Conservation (phyloP, 2,797 vertebrate genomes). For the Lagorchestes hirsutus region DNA sequence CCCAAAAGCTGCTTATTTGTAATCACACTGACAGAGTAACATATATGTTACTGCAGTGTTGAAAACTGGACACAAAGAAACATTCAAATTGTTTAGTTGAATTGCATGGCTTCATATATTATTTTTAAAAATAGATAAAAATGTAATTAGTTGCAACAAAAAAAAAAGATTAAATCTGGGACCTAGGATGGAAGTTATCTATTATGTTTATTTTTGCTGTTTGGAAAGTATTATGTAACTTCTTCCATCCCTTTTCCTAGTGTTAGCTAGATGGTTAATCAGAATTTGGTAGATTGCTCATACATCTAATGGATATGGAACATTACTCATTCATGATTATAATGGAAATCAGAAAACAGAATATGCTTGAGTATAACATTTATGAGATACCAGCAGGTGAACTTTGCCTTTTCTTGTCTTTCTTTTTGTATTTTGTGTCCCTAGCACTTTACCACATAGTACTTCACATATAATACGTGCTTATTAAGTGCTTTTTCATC, state of each 20-base stretch:
- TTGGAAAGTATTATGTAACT: background rate
- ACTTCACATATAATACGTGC: background rate
- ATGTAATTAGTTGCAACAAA: background rate
- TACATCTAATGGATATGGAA: background rate
- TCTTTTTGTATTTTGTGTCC: background rate
- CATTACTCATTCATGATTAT: background rate
- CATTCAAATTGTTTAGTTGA: background rate
- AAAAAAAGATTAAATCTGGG: too few species aligned
- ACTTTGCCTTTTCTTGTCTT: background rate
- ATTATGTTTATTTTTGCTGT: background rate
- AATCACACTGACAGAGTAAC: slow-evolving; percentile 51
- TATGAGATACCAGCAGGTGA: background rate
- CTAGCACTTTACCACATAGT: background rate
- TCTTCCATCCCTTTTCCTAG: background rate
- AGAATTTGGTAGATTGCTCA: background rate
- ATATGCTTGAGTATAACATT: background rate
- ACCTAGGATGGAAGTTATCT: background rate
- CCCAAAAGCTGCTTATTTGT: slow-evolving; percentile 76
- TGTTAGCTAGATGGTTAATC: background rate
- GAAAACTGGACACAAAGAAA: slow-evolving; percentile 34
- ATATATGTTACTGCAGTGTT: slow-evolving; percentile 59
- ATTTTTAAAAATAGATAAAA: background rate
- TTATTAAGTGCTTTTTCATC: background rate
- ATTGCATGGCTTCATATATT: background rate
- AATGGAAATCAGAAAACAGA: background rate